Evolutionary conservation across 2,797 vertebrate species (phyloP), one percentile per base, ranked within the genome.

Genomic region (Cheracebus regulus): DNA sequence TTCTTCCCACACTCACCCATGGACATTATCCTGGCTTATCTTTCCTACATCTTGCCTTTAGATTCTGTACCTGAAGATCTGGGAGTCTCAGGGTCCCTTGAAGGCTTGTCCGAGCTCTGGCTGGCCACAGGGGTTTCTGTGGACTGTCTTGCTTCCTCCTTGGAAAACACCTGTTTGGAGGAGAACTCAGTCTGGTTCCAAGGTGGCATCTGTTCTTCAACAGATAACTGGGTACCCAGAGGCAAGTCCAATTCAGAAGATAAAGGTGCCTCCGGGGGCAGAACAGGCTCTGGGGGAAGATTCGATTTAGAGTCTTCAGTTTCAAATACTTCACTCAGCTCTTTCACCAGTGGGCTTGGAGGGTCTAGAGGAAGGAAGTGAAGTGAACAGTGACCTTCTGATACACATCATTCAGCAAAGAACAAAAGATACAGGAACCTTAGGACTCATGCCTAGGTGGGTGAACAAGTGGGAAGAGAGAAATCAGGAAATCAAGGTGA

Each of bases 241-340:
- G 82, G 73, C 87, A 88, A 90, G 88, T 95, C 93, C 39, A 88
- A 50, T 67, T 80, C 67, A n/a, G 64, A 39, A 75, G 93, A 87
- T 30, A 87, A 91, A 58, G 93, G 76, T 55, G 76, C 22, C 94
- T 96, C 93, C 10, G 36, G 58, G 36, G 89, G 52, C 58, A 85
- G 88, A 93, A 44, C 28, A 50, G 75, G 75, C 28, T 97, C 96
- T 36, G 75, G 19, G 24, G 79, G 44, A 24, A 76, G 85, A 75
- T 52, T 52, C 4, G 41, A 19, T 58, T 9, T 86, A 19, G 95
- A 3, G 15, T 44, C 87, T 70, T 98, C 97, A 0, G 44, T 15
- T 5, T 98, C 92, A 84, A 99, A 98, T 1, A 82, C 97, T 78
- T 98, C 98, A 33, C 96, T 97, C 64, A 99, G 98, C 97, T 99